phyloP scores from a whole-genome alignment of 2,797 vertebrate species.

The Parotocinclus haroldoi region DNA sequence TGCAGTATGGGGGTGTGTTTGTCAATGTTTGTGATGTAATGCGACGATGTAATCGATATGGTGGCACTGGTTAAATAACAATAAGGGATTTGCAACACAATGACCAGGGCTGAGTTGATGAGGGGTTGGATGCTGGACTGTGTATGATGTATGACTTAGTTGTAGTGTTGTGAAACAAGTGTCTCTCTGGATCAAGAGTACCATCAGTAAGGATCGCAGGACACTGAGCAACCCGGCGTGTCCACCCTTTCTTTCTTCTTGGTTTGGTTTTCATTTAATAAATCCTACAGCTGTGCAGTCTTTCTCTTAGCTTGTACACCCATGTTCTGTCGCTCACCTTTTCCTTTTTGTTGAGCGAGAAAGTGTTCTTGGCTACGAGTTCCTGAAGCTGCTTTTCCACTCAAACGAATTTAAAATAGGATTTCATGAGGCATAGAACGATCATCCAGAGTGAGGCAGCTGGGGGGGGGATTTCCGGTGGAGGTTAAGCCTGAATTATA shows the following conservation, averaged over 20 bases:
- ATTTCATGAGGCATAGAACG: conserved; percentile 3
- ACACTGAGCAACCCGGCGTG: conserved; percentile 12
- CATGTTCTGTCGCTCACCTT: conserved; percentile 24
- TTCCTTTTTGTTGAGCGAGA: not conserved
- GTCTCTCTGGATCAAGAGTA: conserved; percentile 46
- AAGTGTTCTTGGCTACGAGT: not conserved
- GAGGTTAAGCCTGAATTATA: not conserved
- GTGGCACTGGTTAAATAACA: conserved; percentile 5
- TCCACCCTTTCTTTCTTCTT: conserved; percentile 2
- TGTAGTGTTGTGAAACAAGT: conserved; percentile 44
- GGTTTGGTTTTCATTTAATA: conserved; percentile 57
- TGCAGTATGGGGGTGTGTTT: conserved; percentile 51
- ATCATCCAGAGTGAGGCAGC: conserved; percentile 7
- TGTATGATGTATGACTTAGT: not conserved
- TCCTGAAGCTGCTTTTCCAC: conserved; percentile 15
- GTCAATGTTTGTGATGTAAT: conserved; percentile 50
- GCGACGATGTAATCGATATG: conserved; percentile 4
- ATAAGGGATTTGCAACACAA: conserved; percentile 6
- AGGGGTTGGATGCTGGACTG: conserved; percentile 9
- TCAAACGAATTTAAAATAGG: conserved; percentile 12
- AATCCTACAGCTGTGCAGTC: conserved; percentile 46
- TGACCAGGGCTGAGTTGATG: not conserved
- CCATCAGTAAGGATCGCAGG: conserved; percentile 36
- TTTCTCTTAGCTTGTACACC: conserved; percentile 39
- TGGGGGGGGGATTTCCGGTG: conserved; percentile 27